Percentiles rank a stretch among this genome's conserved stretches.
Evolutionary conservation across 2,113 vertebrate genomes (phyloP).

Genomic region (Stegastes partitus): DNA sequence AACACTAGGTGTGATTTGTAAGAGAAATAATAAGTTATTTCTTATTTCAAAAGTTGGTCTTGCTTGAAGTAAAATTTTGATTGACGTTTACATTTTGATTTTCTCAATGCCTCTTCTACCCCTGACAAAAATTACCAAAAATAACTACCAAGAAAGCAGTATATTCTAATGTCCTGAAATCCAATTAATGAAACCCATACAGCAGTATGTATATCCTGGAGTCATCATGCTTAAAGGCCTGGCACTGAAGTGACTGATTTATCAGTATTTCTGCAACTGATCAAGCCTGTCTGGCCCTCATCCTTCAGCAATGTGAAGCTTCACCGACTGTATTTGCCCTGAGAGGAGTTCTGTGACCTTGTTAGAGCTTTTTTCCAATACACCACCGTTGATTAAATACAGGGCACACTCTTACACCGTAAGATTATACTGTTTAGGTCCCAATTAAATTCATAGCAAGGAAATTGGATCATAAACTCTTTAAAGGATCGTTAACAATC

Average conservation of each 20-base stretch:
- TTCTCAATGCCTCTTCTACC: no score
- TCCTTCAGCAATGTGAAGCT: conserved; percentile 38
- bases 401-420: conserved; percentile 69
- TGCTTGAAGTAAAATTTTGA: not conserved
- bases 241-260: conserved; percentile 30
- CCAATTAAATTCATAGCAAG: conserved; percentile 78
- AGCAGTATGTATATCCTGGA: not conserved
- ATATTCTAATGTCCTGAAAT: not conserved
- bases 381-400: conserved; percentile 77
- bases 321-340: conserved; percentile 57
- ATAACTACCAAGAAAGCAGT: no score
- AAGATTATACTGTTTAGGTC: conserved; percentile 77
- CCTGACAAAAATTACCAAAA: no score
- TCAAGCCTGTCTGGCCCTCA: conserved; percentile 32
- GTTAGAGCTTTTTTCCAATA: conserved; percentile 51
- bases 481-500: conserved; percentile 80
- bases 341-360: conserved; percentile 76
- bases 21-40: not conserved
- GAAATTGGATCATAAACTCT: conserved; percentile 81
- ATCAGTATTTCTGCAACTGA: conserved; percentile 52
- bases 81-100: no score
- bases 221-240: conserved; percentile 3
- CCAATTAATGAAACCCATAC: not conserved
- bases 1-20: not conserved
- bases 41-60: not conserved